Base-by-base conservation (phyloP, 1,140 invertebrate species). In the Ceratosolen solmsi region DNA sequence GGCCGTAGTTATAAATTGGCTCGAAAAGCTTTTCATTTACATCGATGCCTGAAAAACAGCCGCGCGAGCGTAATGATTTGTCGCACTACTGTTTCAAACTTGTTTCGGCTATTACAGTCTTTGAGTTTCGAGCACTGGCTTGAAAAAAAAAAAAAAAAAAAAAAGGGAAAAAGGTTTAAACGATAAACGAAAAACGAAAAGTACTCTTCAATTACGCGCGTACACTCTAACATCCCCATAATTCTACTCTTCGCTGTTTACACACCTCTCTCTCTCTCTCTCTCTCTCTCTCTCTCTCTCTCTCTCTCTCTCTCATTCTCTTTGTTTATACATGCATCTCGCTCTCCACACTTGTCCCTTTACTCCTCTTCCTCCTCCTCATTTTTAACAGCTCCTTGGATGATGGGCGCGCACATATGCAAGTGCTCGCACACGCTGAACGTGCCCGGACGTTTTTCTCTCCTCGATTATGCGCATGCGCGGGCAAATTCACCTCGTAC, bases 181-280 rank as follows among this genome's bases (percentile, higher is more conserved):
- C n/a, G n/a, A n/a, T n/a, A n/a, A 68, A 1, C 1, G 33, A 71
- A 71, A 30, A 63, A 30, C 27, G 27, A 63, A 30, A 71, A 71
- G 27, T 49, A 36, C 27, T 33, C 70, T 49, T 36, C 27, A 56
- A 73, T 73, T 73, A 73, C 49, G 4, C 15, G 27, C 49, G 13
- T 30, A 73, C 36, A 20, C 30, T 36, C 49, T 22, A 51, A 5
- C 27, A 36, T 33, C 27, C 20, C 20, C 20, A 36, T 51, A 36
- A 78, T 78, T 65, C 17, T 68, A 68, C 46, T 78, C 54, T 78
- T 78, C 41, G n/a, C 60, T 68, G 38, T 78, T 70, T 78, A 58
- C 49, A 73, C 71, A 54, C 17, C 71, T 73, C 70, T 41, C 65
- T 41, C 41, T 70, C 65, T 70, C n/a, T 41, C 41, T n/a, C 71